Evolutionary conservation across 1,140 invertebrate species (phyloP), one percentile per base, ranked within the genome.

Genomic region (Cyphomyrmex costatus): DNA sequence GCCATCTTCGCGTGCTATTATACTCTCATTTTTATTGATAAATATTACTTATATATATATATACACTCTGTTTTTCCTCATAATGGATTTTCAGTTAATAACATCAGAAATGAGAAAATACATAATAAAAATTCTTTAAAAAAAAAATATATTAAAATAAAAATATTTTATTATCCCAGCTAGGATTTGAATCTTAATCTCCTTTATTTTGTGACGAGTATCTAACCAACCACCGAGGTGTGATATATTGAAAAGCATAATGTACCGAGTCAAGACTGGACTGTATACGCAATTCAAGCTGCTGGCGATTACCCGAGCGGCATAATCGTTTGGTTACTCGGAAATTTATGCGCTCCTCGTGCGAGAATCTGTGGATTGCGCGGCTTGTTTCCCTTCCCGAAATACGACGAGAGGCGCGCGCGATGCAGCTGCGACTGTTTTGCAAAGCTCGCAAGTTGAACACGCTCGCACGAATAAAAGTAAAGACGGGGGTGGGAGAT

Each of bases 341-440:
- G 30, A 16, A 36, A 60, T 74, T 74, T 74, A 74, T 16, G n/a
- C 71, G 51, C 30, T 53, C 6, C 36, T 42, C 16, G n/a, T 14
- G 53, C 33, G 53, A 74, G 33, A 60, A 58, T 74, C 33, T 33
- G 71, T 3, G 51, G n/a, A 30, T 58, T 19, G 21, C 33, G 71
- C 33, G 46, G 53, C 51, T 74, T 74, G 53, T 74, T 74, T 74
- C 53, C 2, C 71, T 33, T 74, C 71, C 71, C 53, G 71, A 74
- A 74, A 74, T 74, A 74, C 71, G 51, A 21, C 33, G 36, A 68
- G 21, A 16, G 21, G 21, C 30, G 51, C 51, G 65, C 49, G 68
- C 49, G 51, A 33, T 24, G 71, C 71, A 74, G 71, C 71, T 58
- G 71, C 71, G 30, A 58, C 53, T 21, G 71, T 21, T 74, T 74